Percentiles rank a stretch among this genome's conserved stretches.
Conservation (phyloP, 2,113 vertebrate species). For the Bagarius yarrelli region DNA sequence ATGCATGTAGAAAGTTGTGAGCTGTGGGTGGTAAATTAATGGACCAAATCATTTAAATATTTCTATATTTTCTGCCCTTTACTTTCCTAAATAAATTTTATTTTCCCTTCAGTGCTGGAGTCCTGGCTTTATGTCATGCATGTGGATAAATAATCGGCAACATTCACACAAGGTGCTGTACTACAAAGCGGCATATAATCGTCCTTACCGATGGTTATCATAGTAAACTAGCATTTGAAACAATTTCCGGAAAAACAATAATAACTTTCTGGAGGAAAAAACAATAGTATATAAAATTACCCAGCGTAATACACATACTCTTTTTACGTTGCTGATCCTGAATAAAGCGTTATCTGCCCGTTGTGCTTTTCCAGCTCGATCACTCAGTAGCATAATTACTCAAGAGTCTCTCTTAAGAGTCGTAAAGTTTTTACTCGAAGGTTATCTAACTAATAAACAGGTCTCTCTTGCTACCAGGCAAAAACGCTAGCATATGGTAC, state of each 20-base stretch:
- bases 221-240: too few species aligned
- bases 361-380: neutral
- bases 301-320: too few species aligned
- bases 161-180: too few species aligned
- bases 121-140: neutral
- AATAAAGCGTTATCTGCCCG: neutral
- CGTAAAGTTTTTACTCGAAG: slow-evolving; percentile 15
- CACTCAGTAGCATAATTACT: neutral
- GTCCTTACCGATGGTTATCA: too few species aligned
- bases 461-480: slow-evolving; percentile 18
- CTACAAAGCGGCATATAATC: too few species aligned
- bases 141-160: neutral
- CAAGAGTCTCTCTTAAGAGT: neutral
- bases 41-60: neutral
- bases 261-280: too few species aligned
- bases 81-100: too few species aligned
- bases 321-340: neutral
- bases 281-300: too few species aligned
- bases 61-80: neutral
- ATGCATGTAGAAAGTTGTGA: neutral
- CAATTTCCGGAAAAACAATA: too few species aligned
- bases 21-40: neutral
- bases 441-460: slow-evolving; percentile 42
- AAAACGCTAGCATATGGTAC: slow-evolving; percentile 2
- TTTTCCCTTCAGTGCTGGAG: neutral